Percentiles rank a stretch among this genome's conserved stretches.
Conservation (phyloP, 2,888 invertebrate genomes). For the Eupeodes luniger region DNA sequence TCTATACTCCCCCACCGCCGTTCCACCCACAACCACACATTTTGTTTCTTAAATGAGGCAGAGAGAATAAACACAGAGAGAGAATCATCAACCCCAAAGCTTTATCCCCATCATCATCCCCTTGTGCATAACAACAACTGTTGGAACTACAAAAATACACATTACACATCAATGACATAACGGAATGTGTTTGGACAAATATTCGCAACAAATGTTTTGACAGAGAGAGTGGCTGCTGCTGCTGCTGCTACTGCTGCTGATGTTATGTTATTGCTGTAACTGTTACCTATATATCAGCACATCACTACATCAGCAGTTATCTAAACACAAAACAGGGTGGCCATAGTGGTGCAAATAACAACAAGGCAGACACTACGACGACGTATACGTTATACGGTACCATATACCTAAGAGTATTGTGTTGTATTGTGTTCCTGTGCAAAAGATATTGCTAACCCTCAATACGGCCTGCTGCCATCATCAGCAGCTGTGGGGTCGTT, state of each 20-base stretch:
- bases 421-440: not conserved
- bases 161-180: slow-evolving; percentile 46
- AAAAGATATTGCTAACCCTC: slow-evolving; percentile 14
- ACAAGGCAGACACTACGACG: slow-evolving; percentile 15
- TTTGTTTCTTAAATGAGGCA: slow-evolving; percentile 1
- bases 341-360: slow-evolving; percentile 50
- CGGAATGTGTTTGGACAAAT: slow-evolving; percentile 64
- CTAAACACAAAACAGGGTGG: slow-evolving; percentile 69
- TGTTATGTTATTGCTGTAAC: slow-evolving; percentile 11
- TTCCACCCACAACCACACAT: not conserved
- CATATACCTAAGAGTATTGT: no score
- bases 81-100: not conserved
- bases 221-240: slow-evolving; percentile 29
- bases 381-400: not conserved
- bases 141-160: slow-evolving; percentile 20
- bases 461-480: slow-evolving; percentile 68
- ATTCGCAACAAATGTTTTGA: slow-evolving; percentile 70
- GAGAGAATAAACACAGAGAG: not conserved
- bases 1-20: not conserved
- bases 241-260: not conserved
- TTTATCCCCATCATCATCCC: not conserved
- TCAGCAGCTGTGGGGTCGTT: slow-evolving; percentile 69
- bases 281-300: slow-evolving; percentile 33
- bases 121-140: slow-evolving; percentile 13
- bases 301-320: slow-evolving; percentile 53